These are phyloP conservation scores for Oryzias celebensis DNA, from an alignment of 2,113 vertebrate species.

Conservation along the genomic window DNA sequence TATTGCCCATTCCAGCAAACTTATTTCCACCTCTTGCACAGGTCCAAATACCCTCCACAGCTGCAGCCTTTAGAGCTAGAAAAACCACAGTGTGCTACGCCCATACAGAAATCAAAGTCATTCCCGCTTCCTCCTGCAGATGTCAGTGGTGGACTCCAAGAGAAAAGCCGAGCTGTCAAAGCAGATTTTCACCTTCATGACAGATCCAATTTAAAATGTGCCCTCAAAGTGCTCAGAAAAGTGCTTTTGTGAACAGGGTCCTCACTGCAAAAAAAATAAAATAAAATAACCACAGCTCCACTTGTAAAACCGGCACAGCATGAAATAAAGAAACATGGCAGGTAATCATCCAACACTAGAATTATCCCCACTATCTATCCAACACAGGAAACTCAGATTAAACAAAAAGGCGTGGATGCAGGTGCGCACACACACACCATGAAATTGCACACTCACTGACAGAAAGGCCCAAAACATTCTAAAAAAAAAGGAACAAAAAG, in stretches of 20 bases:
- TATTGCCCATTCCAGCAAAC: slow-evolving; percentile 15
- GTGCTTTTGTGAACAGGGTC: slow-evolving; percentile 68
- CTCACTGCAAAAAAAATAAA: slow-evolving; percentile 36
- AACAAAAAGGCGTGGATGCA: slow-evolving; percentile 28
- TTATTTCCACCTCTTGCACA: slow-evolving; percentile 1
- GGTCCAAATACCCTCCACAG: slow-evolving; percentile 16
- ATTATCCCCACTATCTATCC: slow-evolving; percentile 40
- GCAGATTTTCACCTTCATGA: slow-evolving; percentile 43
- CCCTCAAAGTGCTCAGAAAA: slow-evolving; percentile 75
- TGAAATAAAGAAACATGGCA: slow-evolving; percentile 55
- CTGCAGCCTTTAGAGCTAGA: slow-evolving; percentile 18
- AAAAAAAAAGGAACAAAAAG: slow-evolving; percentile 10
- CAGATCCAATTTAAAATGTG: slow-evolving; percentile 61
- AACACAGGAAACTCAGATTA: slow-evolving; percentile 29
- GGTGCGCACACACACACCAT: slow-evolving; percentile 17
- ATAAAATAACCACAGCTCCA: slow-evolving; percentile 32
- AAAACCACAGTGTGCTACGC: slow-evolving; percentile 47
- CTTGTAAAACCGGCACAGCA: slow-evolving; percentile 41
- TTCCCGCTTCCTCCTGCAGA: slow-evolving; percentile 55
- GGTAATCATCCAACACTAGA: slow-evolving; percentile 43
- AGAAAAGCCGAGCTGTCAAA: slow-evolving; percentile 37
- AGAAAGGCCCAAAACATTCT: neutral
- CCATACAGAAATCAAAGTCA: slow-evolving; percentile 53
- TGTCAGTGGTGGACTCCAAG: slow-evolving; percentile 70
- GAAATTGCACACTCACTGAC: slow-evolving; percentile 24